These are phyloP conservation scores for Mechanitis mazaeus DNA, from an alignment of 2,888 invertebrate species.

Conservation along the genomic window DNA sequence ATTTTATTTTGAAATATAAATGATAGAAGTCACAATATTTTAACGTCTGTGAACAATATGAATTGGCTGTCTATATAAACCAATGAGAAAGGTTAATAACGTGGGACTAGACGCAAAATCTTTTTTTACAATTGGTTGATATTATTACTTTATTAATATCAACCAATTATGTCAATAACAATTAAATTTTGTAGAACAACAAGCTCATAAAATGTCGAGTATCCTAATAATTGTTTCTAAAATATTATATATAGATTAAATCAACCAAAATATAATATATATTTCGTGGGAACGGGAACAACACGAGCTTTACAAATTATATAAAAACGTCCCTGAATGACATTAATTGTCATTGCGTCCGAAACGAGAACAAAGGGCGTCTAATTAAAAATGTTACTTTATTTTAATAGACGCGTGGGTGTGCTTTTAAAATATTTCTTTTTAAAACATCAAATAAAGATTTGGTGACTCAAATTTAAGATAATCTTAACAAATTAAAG, in stretches of 20 bases:
- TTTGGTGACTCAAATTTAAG: no score
- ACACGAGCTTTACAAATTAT: conserved; percentile 4
- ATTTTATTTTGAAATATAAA: no score
- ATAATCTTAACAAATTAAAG: no score
- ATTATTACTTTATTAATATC: no score
- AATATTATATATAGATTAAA: conserved; percentile 8
- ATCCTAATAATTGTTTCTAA: conserved; percentile 7
- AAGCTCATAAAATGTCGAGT: not conserved
- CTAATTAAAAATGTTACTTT: conserved; percentile 27
- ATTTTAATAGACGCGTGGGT: conserved; percentile 10
- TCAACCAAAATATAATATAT: not conserved
- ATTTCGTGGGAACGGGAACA: not conserved
- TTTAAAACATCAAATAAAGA: conserved; percentile 5
- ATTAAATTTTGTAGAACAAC: no score
- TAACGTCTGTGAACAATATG: no score
- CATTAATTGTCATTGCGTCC: conserved; percentile 41
- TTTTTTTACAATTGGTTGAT: no score
- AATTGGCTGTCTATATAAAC: no score
- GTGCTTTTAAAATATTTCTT: conserved; percentile 9
- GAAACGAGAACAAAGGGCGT: conserved; percentile 34
- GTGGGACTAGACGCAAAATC: no score
- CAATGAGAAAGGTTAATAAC: no score
- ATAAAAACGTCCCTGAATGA: conserved; percentile 31
- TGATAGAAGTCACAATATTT: no score
- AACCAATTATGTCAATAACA: no score